These are phyloP conservation scores for Rugalucina vietnamica DNA, from an alignment of 2,888 invertebrate genomes.

Conservation along the genomic window DNA sequence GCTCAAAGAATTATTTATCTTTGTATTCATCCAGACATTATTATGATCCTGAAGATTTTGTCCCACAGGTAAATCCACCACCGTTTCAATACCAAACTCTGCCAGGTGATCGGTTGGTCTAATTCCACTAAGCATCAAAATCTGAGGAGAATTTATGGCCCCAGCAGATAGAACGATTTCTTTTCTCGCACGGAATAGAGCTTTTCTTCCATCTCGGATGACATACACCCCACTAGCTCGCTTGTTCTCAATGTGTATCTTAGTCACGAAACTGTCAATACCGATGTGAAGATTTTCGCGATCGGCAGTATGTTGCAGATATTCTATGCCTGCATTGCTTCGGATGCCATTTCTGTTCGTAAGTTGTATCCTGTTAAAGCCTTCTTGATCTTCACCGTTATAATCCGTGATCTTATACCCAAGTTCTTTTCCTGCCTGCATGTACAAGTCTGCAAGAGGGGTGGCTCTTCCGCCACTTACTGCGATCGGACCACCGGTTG, in stretches of 20 bases:
- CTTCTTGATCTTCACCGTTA: background rate
- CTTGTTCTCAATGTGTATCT: background rate
- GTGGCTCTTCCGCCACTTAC: constrained; percentile 69
- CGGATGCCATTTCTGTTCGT: background rate
- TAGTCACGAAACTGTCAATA: background rate
- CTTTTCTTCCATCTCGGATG: background rate
- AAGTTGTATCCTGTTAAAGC: background rate
- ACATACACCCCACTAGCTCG: background rate
- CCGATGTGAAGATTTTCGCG: background rate
- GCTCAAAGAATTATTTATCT: background rate
- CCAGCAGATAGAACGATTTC: background rate
- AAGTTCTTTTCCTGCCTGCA: constrained; percentile 87
- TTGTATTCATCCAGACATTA: background rate
- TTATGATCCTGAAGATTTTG: background rate
- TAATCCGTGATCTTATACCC: constrained; percentile 85
- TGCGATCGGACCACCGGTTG: constrained; percentile 71
- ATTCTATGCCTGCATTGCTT: background rate
- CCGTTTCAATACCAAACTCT: background rate
- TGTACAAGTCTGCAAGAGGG: constrained; percentile 68
- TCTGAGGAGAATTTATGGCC: background rate
- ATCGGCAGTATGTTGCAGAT: background rate
- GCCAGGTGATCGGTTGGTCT: background rate
- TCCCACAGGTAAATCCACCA: background rate
- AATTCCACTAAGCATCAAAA: background rate
- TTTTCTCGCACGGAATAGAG: background rate